Evolutionary conservation across 1,140 invertebrate species (phyloP), one percentile per base, ranked within the genome.

Genomic region (Drosophila pallidifrons): DNA sequence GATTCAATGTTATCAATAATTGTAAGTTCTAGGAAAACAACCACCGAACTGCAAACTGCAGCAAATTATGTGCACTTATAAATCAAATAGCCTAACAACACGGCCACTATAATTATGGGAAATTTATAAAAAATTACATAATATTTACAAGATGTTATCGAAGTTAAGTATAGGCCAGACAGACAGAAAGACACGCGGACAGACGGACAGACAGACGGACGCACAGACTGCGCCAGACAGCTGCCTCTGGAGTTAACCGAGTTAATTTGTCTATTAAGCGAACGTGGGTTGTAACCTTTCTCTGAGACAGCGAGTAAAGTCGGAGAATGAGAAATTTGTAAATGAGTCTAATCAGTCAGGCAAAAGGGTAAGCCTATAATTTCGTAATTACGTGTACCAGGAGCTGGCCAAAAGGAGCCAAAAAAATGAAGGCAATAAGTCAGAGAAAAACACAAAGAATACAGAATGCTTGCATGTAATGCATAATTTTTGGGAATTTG

Each of bases 81-180:
- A 88, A 88, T 88, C 83, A 88, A 88, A 80, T 82, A 67, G 45
- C 15, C 83, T 68, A 88, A 88, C 82, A 82, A 88, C 77, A 65
- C 69, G 77, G 16, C 51, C 77, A 49, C 83, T 88, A 76, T 88
- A 88, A 88, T 88, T 88, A 88, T 78, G 70, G 71, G 67, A 82
- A 88, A 80, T 82, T 82, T 82, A 79, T 79, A 78, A 82, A 88
- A 87, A 88, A 88, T 88, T 88, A 88, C 83, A 88, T 74, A 88
- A 88, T 88, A 88, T 88, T 88, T 88, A 88, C 83, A 88, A 88
- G 83, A 87, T 87, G 83, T 88, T 88, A 88, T 88, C 83, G 77
- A 58, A 55, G 43, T n/a, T 75, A 82, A 72, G 61, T 77, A 79
- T 75, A 67, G 82, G 55, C 58, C 25, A 65, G 59, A 46, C 61